phyloP scores from a whole-genome alignment of 2,888 invertebrate species.

The Bedellia somnulentella region DNA sequence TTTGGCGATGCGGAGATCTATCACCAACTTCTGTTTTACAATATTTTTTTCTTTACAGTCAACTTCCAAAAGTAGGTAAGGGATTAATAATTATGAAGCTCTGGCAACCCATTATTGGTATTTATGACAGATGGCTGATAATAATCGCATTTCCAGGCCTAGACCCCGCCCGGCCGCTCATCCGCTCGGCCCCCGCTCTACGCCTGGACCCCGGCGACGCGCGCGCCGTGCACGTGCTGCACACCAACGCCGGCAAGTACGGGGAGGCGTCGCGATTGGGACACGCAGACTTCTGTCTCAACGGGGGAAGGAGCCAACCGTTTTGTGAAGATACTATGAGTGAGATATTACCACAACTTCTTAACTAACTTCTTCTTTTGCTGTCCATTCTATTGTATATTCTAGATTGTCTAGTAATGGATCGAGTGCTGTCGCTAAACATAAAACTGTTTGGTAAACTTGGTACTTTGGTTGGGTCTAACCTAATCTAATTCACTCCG shows the following conservation, averaged over 20 bases:
- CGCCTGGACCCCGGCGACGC: slow-evolving; percentile 74
- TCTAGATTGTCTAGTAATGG: background rate
- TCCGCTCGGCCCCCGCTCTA: slow-evolving; percentile 64
- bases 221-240: slow-evolving; percentile 74
- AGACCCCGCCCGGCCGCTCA: slow-evolving; percentile 75
- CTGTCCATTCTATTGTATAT: background rate
- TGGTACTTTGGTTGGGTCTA: too few relatives aligned
- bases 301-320: slow-evolving; percentile 76
- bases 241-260: slow-evolving; percentile 79
- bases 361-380: too few relatives aligned
- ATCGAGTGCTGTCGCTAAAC: too few relatives aligned
- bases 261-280: slow-evolving; percentile 74
- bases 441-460: too few relatives aligned
- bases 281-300: slow-evolving; percentile 79
- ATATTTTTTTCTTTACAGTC: too few relatives aligned
- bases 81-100: too few relatives aligned
- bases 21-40: too few relatives aligned
- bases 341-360: too few relatives aligned
- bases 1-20: too few relatives aligned
- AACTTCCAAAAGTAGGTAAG: too few relatives aligned
- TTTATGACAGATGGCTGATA: too few relatives aligned
- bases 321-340: slow-evolving; percentile 73
- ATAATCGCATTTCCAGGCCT: slow-evolving; percentile 38
- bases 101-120: too few relatives aligned
- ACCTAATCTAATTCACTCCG: slow-evolving; percentile 65